Base-by-base conservation (phyloP, 2,797 vertebrate species). In the Melanotaenia trifasciata region DNA sequence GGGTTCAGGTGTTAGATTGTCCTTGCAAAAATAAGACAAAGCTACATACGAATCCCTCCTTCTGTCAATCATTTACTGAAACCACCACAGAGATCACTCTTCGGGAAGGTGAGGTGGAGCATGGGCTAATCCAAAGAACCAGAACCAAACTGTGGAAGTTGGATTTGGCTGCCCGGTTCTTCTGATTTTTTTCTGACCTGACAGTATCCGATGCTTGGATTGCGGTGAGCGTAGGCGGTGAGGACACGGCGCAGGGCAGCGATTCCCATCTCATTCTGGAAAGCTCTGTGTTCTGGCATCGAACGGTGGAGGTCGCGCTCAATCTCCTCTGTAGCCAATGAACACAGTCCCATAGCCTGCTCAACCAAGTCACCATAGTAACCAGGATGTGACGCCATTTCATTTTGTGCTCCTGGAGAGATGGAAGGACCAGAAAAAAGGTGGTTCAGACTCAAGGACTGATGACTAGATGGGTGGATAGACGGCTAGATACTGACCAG, bases 291-390 rank as follows among this genome's bases (percentile, higher is more conserved):
- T 83, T 99, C 98, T 0, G 98, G 98, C 97, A 99, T 99, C 1
- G 98, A 99, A n/a, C 98, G 96, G 81, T 99, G 98, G 26, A 99
- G 94, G 91, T 99, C 98, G 1, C 98, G 93, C 89, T 99, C 98
- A 0, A 99, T 99, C 92, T 99, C 98, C 71, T 99, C 98, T 0
- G 97, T 97, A 3, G 97, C 98, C 64, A 99, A 87, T 4, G 92
- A 98, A 70, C 95, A 96, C 58, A 90, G 95, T 1, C 98, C 98
- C 83, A 91, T 95, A 38, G 97, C 96, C 90, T 96, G 94, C 83
- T 97, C 96, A 80, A 99, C 96, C 80, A 99, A 91, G 72, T 97
- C 95, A 0, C 93, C 84, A 0, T 99, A 99, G 92, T 98, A 99
- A 73, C 96, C 96, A 0, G 96, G 95, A 79, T 98, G 96, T 59